Evolutionary conservation across 2,888 invertebrate genomes (phyloP).

Genomic region (Conops quadrifasciatus): DNA sequence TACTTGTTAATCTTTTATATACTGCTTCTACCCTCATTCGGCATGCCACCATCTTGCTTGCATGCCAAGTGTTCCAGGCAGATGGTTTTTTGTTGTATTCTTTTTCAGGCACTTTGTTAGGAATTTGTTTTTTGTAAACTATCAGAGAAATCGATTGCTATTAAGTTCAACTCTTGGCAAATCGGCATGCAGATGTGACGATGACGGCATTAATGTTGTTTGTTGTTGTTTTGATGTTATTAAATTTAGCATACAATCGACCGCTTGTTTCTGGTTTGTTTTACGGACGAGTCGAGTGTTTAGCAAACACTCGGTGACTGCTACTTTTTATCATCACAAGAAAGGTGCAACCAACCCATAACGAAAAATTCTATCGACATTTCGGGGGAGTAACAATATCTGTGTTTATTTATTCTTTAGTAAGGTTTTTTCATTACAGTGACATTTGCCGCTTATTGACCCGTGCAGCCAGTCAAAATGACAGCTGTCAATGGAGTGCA

Average conservation of each 20-base stretch:
- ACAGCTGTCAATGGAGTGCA: slow-evolving; percentile 22
- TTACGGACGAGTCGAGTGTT: no score
- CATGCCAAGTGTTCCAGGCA: slow-evolving; percentile 16
- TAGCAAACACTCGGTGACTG: no score
- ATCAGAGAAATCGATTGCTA: slow-evolving; percentile 14
- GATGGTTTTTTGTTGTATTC: neutral
- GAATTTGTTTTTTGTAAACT: neutral
- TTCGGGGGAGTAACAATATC: no score
- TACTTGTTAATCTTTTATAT: neutral
- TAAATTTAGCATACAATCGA: neutral
- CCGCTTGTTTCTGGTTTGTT: no score
- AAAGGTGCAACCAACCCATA: no score
- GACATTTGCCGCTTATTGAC: slow-evolving; percentile 12
- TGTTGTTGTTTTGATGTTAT: neutral
- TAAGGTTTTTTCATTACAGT: slow-evolving; percentile 15
- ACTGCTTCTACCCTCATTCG: neutral
- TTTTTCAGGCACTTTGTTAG: neutral
- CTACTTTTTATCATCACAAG: no score
- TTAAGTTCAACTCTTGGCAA: slow-evolving; percentile 15
- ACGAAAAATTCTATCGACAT: no score
- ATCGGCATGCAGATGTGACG: slow-evolving; percentile 5
- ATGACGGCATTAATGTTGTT: neutral
- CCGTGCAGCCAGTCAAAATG: neutral
- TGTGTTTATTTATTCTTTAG: neutral
- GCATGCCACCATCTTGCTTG: neutral